These are phyloP conservation scores for Novumbra hubbsi DNA, from an alignment of 2,797 vertebrate species.

Conservation along the genomic window DNA sequence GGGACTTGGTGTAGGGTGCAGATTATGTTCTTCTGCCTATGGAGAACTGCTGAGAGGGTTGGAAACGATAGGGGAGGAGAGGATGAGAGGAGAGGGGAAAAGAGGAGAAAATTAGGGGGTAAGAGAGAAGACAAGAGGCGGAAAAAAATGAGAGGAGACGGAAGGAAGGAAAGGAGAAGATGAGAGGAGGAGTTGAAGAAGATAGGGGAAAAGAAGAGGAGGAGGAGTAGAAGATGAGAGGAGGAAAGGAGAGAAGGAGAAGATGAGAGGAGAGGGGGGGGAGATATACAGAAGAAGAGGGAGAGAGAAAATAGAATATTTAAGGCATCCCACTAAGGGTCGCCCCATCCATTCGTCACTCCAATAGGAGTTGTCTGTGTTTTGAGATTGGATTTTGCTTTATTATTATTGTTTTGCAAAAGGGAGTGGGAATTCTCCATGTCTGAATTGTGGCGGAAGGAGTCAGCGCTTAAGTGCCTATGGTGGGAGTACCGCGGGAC, in stretches of 20 bases:
- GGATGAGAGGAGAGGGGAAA: not conserved
- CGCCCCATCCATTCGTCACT: constrained; percentile 68
- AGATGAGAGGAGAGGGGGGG: constrained; percentile 56
- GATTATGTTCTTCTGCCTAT: constrained; percentile 60
- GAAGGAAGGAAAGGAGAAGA: not conserved
- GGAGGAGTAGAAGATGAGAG: constrained; percentile 25
- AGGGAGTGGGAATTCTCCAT: constrained; percentile 8
- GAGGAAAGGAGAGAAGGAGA: constrained; percentile 37
- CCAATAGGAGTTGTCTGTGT: constrained; percentile 61
- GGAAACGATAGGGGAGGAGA: too few relatives aligned
- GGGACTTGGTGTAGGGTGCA: constrained; percentile 73
- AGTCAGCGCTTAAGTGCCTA: constrained; percentile 30
- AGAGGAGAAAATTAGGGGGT: not conserved
- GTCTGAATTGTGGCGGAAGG: constrained; percentile 34
- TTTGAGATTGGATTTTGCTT: constrained; percentile 71
- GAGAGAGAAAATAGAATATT: constrained; percentile 62
- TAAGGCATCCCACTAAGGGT: constrained; percentile 54
- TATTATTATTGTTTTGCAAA: constrained; percentile 67
- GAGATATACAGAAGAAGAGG: constrained; percentile 43
- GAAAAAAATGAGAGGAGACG: too few relatives aligned
- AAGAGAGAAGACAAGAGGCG: too few relatives aligned
- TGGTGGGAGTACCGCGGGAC: constrained; percentile 27
- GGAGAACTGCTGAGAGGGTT: too few relatives aligned
- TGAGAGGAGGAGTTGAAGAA: constrained; percentile 51
- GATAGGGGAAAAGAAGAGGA: constrained; percentile 56